A percentile compares a stretch with the other conserved stretches of the same genome.
Conservation (phyloP, 2,797 vertebrate species). For the Arrhamphus sclerolepis region DNA sequence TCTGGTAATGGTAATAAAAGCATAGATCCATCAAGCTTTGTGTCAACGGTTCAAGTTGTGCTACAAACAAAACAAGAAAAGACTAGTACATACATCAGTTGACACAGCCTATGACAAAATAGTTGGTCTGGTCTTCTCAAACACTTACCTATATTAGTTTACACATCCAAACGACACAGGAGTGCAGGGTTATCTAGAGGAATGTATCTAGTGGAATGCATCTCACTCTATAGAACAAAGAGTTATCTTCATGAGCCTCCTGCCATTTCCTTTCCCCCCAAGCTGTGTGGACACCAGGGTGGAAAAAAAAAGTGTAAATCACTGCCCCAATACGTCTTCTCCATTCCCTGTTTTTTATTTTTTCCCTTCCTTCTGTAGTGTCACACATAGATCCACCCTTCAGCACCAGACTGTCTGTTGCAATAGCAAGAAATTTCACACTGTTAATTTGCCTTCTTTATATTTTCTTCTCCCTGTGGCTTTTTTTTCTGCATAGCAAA, state of each 20-base stretch:
- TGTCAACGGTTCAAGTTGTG: no score
- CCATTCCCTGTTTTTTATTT: constrained; percentile 36
- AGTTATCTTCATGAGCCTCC: constrained; percentile 72
- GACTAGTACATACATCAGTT: no score
- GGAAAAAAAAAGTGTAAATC: constrained; percentile 68
- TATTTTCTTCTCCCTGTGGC: constrained; percentile 43
- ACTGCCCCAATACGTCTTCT: constrained; percentile 56
- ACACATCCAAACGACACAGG: constrained; percentile 46
- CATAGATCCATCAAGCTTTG: no score
- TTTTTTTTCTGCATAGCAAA: constrained; percentile 47
- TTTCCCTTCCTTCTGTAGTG: constrained; percentile 47
- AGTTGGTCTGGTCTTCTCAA: constrained; percentile 43
- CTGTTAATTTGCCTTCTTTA: constrained; percentile 53
- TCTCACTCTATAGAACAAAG: constrained; percentile 75
- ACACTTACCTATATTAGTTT: constrained; percentile 44
- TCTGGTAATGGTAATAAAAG: no score
- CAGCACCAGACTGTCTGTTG: constrained; percentile 63
- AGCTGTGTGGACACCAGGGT: constrained; percentile 62
- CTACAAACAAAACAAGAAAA: no score
- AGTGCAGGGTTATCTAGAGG: constrained; percentile 65
- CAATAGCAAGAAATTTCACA: constrained; percentile 67
- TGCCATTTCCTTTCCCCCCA: constrained; percentile 74
- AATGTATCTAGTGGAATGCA: constrained; percentile 72
- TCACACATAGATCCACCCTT: constrained; percentile 32
- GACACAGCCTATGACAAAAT: constrained; percentile 24